Evolutionary conservation across 1,140 invertebrate genomes (phyloP).

Genomic region (Scaptomyza graminum): DNA sequence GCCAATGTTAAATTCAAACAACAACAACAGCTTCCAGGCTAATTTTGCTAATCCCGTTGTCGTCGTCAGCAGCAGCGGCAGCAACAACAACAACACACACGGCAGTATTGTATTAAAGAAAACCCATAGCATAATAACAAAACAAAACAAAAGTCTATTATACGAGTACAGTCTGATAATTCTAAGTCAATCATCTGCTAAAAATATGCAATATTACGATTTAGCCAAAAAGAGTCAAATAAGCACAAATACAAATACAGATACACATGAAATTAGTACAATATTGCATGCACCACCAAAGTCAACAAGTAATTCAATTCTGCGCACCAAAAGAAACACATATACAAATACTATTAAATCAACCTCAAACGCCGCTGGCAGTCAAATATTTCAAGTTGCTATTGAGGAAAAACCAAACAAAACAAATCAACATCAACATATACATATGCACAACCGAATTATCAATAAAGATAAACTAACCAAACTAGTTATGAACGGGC

Average conservation of each 20-base stretch:
- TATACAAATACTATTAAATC: too few relatives aligned
- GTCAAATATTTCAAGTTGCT: not conserved
- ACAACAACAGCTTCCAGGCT: too few relatives aligned
- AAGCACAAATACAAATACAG: not conserved
- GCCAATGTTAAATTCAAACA: constrained; percentile 34
- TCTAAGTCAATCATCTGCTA: constrained; percentile 45
- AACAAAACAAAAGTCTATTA: constrained; percentile 27
- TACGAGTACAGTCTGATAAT: constrained; percentile 67
- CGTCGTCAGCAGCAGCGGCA: too few relatives aligned
- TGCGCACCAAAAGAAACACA: constrained; percentile 8
- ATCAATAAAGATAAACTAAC: constrained; percentile 54
- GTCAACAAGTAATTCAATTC: constrained; percentile 1
- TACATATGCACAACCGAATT: constrained; percentile 6
- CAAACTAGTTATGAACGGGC: constrained; percentile 63
- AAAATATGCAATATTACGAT: too few relatives aligned
- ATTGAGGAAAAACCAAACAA: constrained; percentile 1
- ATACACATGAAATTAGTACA: not conserved
- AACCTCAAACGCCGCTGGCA: not conserved
- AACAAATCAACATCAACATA: constrained; percentile 5
- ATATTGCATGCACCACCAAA: constrained; percentile 9
- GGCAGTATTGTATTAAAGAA: too few relatives aligned
- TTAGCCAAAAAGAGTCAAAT: too few relatives aligned
- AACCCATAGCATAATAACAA: constrained; percentile 4
- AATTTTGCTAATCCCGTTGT: too few relatives aligned
- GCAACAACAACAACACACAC: too few relatives aligned